Evolutionary conservation across 2,113 vertebrate genomes (phyloP).

Genomic region (Rhabdomys dilectus): DNA sequence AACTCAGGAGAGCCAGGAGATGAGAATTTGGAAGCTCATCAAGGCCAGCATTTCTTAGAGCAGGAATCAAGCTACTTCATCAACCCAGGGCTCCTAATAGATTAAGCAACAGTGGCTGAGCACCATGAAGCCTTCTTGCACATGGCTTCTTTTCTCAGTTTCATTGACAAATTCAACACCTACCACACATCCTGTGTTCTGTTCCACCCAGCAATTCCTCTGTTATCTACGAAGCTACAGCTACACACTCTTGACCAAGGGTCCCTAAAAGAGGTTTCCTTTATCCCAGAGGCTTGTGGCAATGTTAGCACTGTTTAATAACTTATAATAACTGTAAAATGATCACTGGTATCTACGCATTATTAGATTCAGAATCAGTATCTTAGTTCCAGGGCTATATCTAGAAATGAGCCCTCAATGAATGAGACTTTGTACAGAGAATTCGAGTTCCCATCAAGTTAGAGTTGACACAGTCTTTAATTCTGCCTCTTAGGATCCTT

Average conservation of each 20-base stretch:
- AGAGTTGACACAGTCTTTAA: not conserved
- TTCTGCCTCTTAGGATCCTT: not conserved
- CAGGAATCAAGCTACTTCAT: not conserved
- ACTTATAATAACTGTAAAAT: not conserved
- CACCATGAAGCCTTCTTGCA: not conserved
- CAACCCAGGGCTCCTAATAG: not conserved
- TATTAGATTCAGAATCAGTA: not conserved
- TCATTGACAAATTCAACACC: not conserved
- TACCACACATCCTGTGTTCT: not conserved
- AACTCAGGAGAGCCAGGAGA: not conserved
- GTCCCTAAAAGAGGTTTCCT: not conserved
- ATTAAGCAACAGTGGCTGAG: not conserved
- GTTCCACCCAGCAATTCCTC: not conserved
- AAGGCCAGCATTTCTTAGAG: not conserved
- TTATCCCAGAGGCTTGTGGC: not conserved
- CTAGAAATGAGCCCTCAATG: not conserved
- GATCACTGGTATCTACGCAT: not conserved
- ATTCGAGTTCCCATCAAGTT: not conserved
- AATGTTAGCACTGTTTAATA: not conserved
- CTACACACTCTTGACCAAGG: not conserved
- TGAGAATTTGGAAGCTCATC: not conserved
- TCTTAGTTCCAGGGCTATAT: not conserved
- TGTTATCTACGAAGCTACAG: not conserved
- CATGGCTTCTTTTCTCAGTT: not conserved
- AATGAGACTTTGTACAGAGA: not conserved